phyloP scores from a whole-genome alignment of 92 coral and sea anemone genomes.

The Pocillopora meandrina region DNA sequence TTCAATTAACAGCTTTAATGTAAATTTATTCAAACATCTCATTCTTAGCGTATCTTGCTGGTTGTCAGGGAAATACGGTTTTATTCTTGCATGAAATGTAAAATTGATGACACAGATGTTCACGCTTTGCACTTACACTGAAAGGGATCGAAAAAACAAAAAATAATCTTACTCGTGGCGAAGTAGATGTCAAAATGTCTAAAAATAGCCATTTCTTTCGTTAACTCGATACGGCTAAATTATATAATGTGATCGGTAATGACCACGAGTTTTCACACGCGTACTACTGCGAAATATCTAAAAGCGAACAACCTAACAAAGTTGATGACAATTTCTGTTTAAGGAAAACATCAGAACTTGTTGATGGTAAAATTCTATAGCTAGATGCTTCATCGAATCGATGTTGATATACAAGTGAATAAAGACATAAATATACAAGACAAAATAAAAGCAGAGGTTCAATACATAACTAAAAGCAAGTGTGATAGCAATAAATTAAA shows the following conservation, averaged over 20 bases:
- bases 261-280: background rate
- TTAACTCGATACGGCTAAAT: background rate
- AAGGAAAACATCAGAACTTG: no score
- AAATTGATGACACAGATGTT: background rate
- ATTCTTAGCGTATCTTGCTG: background rate
- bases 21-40: background rate
- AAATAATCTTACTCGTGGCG: background rate
- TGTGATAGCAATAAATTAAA: no score
- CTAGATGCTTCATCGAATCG: no score
- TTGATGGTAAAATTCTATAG: no score
- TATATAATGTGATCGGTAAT: background rate
- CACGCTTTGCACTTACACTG: background rate
- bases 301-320: background rate
- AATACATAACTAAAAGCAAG: no score
- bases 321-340: no score
- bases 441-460: no score
- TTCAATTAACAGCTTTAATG: background rate
- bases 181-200: background rate
- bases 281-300: background rate
- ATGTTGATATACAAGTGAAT: no score
- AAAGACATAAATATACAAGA: no score
- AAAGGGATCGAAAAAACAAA: background rate
- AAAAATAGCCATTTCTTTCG: background rate
- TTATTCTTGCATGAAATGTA: background rate
- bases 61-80: conserved; percentile 20